phyloP scores from a whole-genome alignment of 2,797 vertebrate species.

The Pterois miles region DNA sequence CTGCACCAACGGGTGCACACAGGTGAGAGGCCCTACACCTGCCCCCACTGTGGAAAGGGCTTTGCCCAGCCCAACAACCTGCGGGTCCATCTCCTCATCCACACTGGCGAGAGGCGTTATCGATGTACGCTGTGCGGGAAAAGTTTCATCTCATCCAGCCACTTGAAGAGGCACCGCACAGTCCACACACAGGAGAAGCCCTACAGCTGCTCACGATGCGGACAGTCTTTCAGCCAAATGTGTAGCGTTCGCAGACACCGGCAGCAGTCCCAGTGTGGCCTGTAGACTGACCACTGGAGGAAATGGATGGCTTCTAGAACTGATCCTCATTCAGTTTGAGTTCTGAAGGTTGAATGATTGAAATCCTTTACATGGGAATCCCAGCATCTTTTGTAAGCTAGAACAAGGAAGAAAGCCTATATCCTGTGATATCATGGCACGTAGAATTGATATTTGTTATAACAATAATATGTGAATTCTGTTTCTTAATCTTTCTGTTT shows the following conservation, averaged over 20 bases:
- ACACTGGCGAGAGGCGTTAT: conserved; percentile 78
- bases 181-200: conserved; percentile 83
- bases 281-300: conserved; percentile 40
- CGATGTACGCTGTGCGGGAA: conserved; percentile 77
- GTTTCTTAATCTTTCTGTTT: conserved; percentile 1
- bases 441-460: conserved; percentile 32
- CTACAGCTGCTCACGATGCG: conserved; percentile 78
- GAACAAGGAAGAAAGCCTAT: conserved; percentile 11
- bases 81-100: conserved; percentile 79
- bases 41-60: conserved; percentile 80
- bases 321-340: background rate
- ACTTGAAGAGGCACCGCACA: conserved; percentile 78
- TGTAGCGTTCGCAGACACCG: conserved; percentile 78
- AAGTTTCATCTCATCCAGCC: conserved; percentile 80
- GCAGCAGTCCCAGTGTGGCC: conserved; percentile 79
- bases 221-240: conserved; percentile 81
- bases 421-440: conserved; percentile 30
- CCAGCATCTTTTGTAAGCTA: conserved; percentile 19
- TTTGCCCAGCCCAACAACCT: conserved; percentile 80
- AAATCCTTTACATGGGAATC: conserved; percentile 11
- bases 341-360: background rate
- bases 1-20: conserved; percentile 76
- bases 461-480: conserved; percentile 22
- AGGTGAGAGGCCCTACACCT: conserved; percentile 78
- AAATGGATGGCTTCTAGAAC: background rate